Percentiles rank a stretch among this genome's conserved stretches.
Conservation (phyloP, 2,113 vertebrate species). For the Hucho hucho region DNA sequence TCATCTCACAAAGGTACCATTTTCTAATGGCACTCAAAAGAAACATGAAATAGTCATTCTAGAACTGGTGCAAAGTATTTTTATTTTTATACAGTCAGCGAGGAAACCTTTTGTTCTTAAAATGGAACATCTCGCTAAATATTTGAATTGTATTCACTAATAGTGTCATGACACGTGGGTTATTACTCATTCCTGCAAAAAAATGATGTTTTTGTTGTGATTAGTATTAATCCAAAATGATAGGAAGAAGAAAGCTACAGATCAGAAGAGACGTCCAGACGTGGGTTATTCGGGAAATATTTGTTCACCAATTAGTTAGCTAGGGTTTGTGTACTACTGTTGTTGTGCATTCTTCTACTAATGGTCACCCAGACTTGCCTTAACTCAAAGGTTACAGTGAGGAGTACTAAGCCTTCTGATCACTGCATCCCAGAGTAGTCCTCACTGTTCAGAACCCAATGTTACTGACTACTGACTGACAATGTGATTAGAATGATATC, state of each 20-base stretch:
- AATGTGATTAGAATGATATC: neutral
- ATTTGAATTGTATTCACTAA: too few species aligned
- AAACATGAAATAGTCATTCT: neutral
- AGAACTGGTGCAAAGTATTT: neutral
- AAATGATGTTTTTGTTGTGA: too few species aligned
- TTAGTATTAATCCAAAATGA: too few species aligned
- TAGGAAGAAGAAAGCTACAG: constrained; percentile 9
- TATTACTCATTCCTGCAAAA: too few species aligned
- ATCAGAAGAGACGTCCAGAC: neutral
- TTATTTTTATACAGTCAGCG: neutral
- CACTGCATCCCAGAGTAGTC: neutral
- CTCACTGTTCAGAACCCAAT: constrained; percentile 12
- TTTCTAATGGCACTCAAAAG: neutral
- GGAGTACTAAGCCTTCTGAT: constrained; percentile 17
- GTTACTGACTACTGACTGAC: neutral
- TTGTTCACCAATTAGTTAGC: neutral
- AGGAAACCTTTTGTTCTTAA: neutral
- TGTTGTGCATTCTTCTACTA: constrained; percentile 20
- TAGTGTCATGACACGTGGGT: too few species aligned
- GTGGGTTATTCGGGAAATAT: too few species aligned
- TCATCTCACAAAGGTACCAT: neutral
- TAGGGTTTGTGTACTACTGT: constrained; percentile 11
- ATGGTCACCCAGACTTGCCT: constrained; percentile 41
- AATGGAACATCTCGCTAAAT: neutral
- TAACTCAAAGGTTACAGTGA: constrained; percentile 27